These are phyloP conservation scores for Brachionus koreanus DNA, from an alignment of 1,140 invertebrate genomes.

Conservation along the genomic window DNA sequence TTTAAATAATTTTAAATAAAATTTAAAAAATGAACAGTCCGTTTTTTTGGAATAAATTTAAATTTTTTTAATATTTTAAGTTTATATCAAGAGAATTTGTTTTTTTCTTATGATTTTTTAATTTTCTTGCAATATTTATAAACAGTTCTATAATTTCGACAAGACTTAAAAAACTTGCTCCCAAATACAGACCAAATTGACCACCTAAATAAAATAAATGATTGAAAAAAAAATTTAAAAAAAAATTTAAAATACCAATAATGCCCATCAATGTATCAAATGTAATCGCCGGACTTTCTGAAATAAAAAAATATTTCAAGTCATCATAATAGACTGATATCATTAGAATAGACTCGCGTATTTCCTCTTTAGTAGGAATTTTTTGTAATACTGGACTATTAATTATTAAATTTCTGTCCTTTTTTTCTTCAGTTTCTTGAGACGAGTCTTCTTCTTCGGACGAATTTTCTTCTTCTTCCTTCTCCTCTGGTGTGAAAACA, in stretches of 20 bases:
- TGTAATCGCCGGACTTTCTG: background rate
- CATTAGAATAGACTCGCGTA: slow-evolving; percentile 7
- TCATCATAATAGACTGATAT: slow-evolving; percentile 20
- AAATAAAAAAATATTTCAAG: background rate
- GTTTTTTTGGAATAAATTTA: background rate
- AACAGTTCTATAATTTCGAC: slow-evolving; percentile 28
- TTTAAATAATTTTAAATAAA: too few species aligned
- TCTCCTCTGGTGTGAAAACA: background rate
- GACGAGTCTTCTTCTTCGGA: background rate
- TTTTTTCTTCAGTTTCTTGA: background rate
- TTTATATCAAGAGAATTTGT: background rate
- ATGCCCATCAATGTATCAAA: slow-evolving; percentile 3
- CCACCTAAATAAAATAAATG: background rate
- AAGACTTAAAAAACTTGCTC: slow-evolving; percentile 33
- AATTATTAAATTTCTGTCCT: background rate
- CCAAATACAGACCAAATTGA: slow-evolving; percentile 27
- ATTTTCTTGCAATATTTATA: slow-evolving; percentile 19
- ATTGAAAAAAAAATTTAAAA: background rate
- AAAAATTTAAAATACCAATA: background rate
- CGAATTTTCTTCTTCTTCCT: background rate
- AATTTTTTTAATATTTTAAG: background rate
- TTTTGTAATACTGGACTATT: background rate
- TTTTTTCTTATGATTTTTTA: background rate
- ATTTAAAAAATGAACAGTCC: too few species aligned
- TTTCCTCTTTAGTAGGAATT: background rate